Evolutionary conservation across 2,113 vertebrate genomes (phyloP).

Genomic region (Candoia aspera): DNA sequence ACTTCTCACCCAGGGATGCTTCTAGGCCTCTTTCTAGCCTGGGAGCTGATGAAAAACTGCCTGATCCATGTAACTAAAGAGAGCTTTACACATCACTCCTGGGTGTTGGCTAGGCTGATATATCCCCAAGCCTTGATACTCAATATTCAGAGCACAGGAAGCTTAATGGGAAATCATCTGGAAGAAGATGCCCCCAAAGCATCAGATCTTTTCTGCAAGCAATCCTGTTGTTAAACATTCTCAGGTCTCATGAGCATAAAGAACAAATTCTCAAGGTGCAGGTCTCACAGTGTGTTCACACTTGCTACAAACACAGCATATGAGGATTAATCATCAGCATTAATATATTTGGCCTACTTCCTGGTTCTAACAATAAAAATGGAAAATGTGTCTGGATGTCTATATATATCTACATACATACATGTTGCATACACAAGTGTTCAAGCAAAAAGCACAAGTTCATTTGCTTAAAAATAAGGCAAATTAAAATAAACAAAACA

Average conservation of each 20-base stretch:
- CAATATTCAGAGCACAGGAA: conserved; percentile 45
- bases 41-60: conserved; percentile 6
- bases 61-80: conserved; percentile 3
- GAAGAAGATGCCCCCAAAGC: neutral
- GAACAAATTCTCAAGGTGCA: neutral
- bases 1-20: neutral
- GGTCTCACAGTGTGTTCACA: neutral
- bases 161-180: conserved; percentile 36
- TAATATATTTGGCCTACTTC: neutral
- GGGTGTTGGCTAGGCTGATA: conserved; percentile 4
- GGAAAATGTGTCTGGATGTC: neutral
- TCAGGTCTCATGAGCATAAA: neutral
- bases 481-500: neutral
- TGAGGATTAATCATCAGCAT: neutral
- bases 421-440: neutral
- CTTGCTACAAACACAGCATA: neutral
- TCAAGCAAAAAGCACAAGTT: neutral
- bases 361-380: neutral
- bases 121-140: conserved; percentile 42
- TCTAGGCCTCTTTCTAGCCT: neutral
- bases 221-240: neutral
- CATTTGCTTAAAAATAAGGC: neutral
- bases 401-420: neutral
- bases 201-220: neutral
- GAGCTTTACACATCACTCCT: conserved; percentile 16